phyloP scores from a whole-genome alignment of 2,113 vertebrate genomes.

The Agelaius tricolor region DNA sequence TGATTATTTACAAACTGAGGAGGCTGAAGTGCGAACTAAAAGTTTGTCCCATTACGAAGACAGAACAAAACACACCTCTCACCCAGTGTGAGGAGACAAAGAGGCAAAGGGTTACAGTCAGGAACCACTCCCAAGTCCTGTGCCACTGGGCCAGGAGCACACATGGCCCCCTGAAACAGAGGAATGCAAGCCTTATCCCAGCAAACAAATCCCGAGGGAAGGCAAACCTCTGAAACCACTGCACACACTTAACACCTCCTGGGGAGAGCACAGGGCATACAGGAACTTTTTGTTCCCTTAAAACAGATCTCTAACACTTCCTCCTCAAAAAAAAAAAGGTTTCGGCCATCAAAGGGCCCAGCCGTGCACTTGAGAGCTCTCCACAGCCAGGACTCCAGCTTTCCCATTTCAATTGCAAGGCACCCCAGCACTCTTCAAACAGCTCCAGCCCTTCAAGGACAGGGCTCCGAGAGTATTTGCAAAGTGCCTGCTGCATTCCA shows the following conservation, averaged over 20 bases:
- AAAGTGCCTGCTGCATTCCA: background rate
- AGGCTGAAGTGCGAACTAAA: background rate
- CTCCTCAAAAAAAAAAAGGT: background rate
- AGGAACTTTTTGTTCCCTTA: slow-evolving; percentile 18
- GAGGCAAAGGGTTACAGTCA: background rate
- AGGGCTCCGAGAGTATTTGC: background rate
- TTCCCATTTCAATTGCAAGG: background rate
- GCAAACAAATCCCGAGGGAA: background rate
- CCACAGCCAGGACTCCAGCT: background rate
- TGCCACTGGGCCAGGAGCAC: background rate
- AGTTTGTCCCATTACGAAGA: background rate
- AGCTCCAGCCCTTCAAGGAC: background rate
- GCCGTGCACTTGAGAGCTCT: background rate
- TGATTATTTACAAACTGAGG: background rate
- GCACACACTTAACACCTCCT: slow-evolving; percentile 23
- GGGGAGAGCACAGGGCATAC: background rate
- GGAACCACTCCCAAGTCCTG: background rate
- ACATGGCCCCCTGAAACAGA: background rate
- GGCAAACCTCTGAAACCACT: background rate
- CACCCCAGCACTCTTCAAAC: background rate
- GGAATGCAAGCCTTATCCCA: slow-evolving; percentile 14
- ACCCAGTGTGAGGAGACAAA: rapidly evolving
- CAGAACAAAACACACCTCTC: background rate
- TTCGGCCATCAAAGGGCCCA: background rate
- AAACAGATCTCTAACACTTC: background rate